phyloP scores from a whole-genome alignment of 2,888 invertebrate genomes.

The Tribolium freemani region DNA sequence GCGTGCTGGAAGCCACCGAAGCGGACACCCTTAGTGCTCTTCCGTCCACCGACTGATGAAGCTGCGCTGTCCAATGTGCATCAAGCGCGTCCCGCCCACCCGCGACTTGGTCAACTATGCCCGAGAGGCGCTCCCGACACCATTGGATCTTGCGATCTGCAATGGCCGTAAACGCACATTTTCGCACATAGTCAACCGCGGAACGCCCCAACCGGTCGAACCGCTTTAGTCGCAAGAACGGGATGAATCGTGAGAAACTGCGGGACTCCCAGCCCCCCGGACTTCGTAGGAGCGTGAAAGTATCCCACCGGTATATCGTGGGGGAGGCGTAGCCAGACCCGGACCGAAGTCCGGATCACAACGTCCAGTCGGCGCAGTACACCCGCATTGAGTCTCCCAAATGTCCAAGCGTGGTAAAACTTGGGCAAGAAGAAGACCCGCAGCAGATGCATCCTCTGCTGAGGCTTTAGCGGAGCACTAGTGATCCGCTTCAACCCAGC shows the following conservation, averaged over 20 bases:
- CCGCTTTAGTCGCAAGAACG: background rate
- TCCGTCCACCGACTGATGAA: background rate
- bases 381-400: too few relatives aligned
- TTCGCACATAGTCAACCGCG: background rate
- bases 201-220: background rate
- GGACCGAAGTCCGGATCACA: too few relatives aligned
- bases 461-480: constrained; percentile 2
- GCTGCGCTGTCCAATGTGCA: background rate
- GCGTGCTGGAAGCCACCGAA: background rate
- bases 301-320: too few relatives aligned
- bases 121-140: background rate
- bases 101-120: background rate
- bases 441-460: constrained; percentile 4
- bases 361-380: too few relatives aligned
- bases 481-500: background rate
- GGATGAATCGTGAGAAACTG: background rate
- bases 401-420: constrained; percentile 9
- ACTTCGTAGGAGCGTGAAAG: too few relatives aligned
- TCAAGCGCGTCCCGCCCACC: background rate
- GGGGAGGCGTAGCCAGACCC: too few relatives aligned
- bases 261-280: too few relatives aligned
- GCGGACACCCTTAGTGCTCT: background rate
- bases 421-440: background rate
- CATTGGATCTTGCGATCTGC: background rate
- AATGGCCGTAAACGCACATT: background rate